Evolutionary conservation across 2,888 invertebrate genomes (phyloP).

Genomic region (Endomychus coccineus): DNA sequence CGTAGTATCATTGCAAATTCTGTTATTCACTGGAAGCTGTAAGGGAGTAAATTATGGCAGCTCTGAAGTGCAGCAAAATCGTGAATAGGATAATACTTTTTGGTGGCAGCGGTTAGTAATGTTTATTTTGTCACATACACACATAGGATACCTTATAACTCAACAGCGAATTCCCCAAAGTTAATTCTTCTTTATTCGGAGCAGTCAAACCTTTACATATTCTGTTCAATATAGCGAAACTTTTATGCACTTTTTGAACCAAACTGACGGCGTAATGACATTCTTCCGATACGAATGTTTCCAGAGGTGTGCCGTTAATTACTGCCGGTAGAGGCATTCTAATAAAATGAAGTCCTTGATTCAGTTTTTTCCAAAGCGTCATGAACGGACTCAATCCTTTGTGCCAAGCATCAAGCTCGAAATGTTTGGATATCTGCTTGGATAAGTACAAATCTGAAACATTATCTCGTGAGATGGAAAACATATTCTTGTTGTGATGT

Average conservation of each 20-base stretch:
- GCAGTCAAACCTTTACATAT: conserved; percentile 52
- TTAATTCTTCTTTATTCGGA: conserved; percentile 38
- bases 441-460: conserved; percentile 24
- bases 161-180: conserved; percentile 41
- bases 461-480: too few relatives aligned
- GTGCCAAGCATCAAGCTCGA: conserved; percentile 46
- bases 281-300: conserved; percentile 58
- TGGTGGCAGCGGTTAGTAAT: not conserved
- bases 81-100: too few relatives aligned
- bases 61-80: too few relatives aligned
- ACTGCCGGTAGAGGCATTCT: conserved; percentile 27
- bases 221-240: conserved; percentile 53
- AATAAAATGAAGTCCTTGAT: conserved; percentile 48
- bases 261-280: conserved; percentile 51
- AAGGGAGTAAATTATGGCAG: too few relatives aligned
- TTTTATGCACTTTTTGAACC: conserved; percentile 54
- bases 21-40: too few relatives aligned
- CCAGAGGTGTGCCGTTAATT: conserved; percentile 41
- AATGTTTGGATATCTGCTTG: conserved; percentile 19
- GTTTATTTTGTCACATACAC: too few relatives aligned
- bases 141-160: conserved; percentile 52
- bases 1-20: too few relatives aligned
- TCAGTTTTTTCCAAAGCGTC: conserved; percentile 75
- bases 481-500: too few relatives aligned
- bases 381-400: conserved; percentile 62